These are phyloP conservation scores for Linepithema humile DNA, from an alignment of 1,140 invertebrate genomes.

Conservation along the genomic window DNA sequence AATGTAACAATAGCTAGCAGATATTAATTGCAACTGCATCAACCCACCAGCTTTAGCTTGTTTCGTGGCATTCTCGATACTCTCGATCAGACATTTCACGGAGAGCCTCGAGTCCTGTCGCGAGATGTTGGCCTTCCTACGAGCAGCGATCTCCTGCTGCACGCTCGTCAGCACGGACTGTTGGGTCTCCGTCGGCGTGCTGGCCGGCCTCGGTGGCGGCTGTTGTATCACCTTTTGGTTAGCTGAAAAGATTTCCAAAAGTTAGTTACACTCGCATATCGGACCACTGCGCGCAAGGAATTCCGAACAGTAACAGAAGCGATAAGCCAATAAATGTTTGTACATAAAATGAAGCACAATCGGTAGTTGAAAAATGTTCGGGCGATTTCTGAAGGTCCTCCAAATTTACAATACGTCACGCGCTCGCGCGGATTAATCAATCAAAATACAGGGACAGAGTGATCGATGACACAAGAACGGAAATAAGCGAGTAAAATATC, in stretches of 20 bases:
- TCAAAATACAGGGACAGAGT: background rate
- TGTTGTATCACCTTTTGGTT: slow-evolving; percentile 78
- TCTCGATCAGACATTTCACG: slow-evolving; percentile 95
- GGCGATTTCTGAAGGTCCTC: background rate
- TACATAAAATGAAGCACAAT: slow-evolving; percentile 63
- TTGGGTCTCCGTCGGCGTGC: slow-evolving; percentile 83
- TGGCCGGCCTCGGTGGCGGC: slow-evolving; percentile 72
- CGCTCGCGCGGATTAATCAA: slow-evolving; percentile 7
- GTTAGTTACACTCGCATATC: background rate
- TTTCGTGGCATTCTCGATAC: slow-evolving; percentile 95
- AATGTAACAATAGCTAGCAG: background rate
- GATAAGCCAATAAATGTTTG: slow-evolving; percentile 36
- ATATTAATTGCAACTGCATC: too few species aligned
- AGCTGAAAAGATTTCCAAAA: slow-evolving; percentile 73
- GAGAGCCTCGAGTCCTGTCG: slow-evolving; percentile 92
- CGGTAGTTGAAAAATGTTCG: slow-evolving; percentile 13
- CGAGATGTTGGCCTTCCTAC: slow-evolving; percentile 86
- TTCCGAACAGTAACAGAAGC: slow-evolving; percentile 29
- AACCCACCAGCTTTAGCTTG: slow-evolving; percentile 89
- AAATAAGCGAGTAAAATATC: slow-evolving; percentile 48
- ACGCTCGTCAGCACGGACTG: slow-evolving; percentile 84
- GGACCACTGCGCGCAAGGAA: background rate
- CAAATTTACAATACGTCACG: background rate
- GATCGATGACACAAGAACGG: slow-evolving; percentile 33
- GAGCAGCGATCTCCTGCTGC: slow-evolving; percentile 86